A percentile compares a stretch with the other conserved stretches of the same genome.
Evolutionary conservation across 2,888 invertebrate species (phyloP).

Genomic region (Yponomeuta malinellus): DNA sequence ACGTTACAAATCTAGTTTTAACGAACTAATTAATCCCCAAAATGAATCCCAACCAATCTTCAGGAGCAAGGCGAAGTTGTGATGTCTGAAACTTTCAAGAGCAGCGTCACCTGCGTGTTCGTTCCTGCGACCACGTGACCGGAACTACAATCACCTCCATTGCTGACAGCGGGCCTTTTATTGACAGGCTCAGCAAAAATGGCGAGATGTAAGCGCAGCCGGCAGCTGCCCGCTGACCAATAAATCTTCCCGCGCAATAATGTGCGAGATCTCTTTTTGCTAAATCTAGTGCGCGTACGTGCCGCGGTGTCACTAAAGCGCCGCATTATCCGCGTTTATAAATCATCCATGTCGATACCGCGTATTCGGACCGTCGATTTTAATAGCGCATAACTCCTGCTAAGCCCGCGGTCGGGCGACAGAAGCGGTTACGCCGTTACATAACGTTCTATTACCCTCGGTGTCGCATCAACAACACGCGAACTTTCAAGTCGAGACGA

Average conservation of each 20-base stretch:
- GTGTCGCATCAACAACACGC: background rate
- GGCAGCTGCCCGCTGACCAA: conserved; percentile 29
- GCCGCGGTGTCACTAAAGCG: conserved; percentile 59
- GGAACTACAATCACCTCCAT: conserved; percentile 33
- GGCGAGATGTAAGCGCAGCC: conserved; percentile 28
- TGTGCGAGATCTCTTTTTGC: conserved; percentile 50
- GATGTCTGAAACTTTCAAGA: background rate
- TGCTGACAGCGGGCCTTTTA: conserved; percentile 30
- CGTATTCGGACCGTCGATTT: conserved; percentile 31
- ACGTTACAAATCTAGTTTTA: background rate
- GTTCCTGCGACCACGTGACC: conserved; percentile 29
- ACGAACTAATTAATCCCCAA: background rate
- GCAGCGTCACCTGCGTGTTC: conserved; percentile 6
- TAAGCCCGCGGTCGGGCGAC: background rate
- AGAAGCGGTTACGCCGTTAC: background rate
- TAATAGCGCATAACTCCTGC: conserved; percentile 15
- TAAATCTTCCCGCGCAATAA: conserved; percentile 50
- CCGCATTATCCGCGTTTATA: conserved; percentile 56
- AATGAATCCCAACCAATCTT: background rate
- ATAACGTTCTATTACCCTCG: background rate
- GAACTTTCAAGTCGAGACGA: conserved; percentile 1
- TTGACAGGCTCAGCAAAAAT: conserved; percentile 35
- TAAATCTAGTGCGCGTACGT: conserved; percentile 52
- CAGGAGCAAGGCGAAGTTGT: background rate
- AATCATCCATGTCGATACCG: conserved; percentile 63